Conservation (phyloP, 1,140 invertebrate species). For the Megalopta genalis region DNA sequence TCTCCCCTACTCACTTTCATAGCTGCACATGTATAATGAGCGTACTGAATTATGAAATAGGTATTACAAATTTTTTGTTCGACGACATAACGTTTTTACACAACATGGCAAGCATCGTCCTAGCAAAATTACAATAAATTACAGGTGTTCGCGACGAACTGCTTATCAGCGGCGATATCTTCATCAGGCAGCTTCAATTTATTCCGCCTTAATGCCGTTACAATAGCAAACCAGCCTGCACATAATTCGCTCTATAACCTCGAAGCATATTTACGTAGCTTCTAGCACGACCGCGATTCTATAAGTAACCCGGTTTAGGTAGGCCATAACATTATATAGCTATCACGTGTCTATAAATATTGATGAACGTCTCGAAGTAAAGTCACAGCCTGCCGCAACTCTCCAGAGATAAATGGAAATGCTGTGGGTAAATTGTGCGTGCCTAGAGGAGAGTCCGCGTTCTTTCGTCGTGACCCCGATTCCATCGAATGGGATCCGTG, state of each 20-base stretch:
- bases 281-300: background rate
- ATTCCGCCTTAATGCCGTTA: too few species aligned
- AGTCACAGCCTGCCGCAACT: background rate
- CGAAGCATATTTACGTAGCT: background rate
- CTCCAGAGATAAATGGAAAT: slow-evolving; percentile 27
- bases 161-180: too few species aligned
- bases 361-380: slow-evolving; percentile 14
- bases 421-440: slow-evolving; percentile 12
- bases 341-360: slow-evolving; percentile 25
- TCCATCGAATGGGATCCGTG: background rate
- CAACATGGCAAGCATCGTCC: too few species aligned
- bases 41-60: too few species aligned
- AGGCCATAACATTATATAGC: slow-evolving; percentile 3
- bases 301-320: background rate
- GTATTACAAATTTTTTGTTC: too few species aligned
- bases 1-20: too few species aligned
- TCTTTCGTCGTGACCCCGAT: slow-evolving; percentile 12
- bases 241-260: background rate
- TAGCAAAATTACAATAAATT: too few species aligned
- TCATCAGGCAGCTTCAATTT: too few species aligned
- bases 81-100: too few species aligned
- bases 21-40: too few species aligned
- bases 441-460: background rate
- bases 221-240: too few species aligned
- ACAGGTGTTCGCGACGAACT: too few species aligned